Base-by-base conservation (phyloP, 2,888 invertebrate genomes). In the Dasypogon diadema region DNA sequence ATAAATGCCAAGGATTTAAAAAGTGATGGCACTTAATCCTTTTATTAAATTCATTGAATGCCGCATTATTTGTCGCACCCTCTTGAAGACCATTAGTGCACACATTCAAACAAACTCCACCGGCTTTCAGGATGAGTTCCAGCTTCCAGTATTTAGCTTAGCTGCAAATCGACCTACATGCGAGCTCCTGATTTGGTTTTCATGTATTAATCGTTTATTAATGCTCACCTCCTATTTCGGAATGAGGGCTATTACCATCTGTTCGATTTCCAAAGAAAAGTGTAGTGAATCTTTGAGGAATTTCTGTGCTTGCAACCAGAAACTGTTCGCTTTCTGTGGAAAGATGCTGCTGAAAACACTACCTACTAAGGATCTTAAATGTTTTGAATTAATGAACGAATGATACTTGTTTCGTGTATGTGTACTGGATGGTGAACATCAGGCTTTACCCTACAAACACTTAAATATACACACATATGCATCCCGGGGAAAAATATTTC, bases 1-100 rank as follows among this genome's bases (percentile, higher is more conserved):
- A 77, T 77, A 77, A 77, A 77, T 77, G 77, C 77, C 34, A 77
- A 77, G 77, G 77, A 77, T 63, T 76, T 56, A 75, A 63, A 70
- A 77, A 77, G 74, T 75, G 76, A 72, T 70, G 77, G 76, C 75
- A 76, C 77, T 77, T 77, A 77, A 77, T 77, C 77, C 77, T 77
- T 77, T 77, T 77, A 77, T 77, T 77, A 77, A 77, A 77, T 77
- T 77, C 73, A 74, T 73, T 74, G 75, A 76, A 77, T 74, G 63
- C 76, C 76, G 60, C 76, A 75, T 77, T 74, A 30, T 75, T 72
- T 74, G 55, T 72, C 58, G 73, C 75, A 76, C 70, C 74, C 77
- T 65, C 10, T 24, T 21, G 26, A 24, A 30, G 16, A 24, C 18
- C 2, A 18, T 2, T 42, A n/a, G 2, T 12, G 5, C 14, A 58